Base-by-base conservation (phyloP, 2,797 vertebrate species). In the Lerista edwardsae region DNA sequence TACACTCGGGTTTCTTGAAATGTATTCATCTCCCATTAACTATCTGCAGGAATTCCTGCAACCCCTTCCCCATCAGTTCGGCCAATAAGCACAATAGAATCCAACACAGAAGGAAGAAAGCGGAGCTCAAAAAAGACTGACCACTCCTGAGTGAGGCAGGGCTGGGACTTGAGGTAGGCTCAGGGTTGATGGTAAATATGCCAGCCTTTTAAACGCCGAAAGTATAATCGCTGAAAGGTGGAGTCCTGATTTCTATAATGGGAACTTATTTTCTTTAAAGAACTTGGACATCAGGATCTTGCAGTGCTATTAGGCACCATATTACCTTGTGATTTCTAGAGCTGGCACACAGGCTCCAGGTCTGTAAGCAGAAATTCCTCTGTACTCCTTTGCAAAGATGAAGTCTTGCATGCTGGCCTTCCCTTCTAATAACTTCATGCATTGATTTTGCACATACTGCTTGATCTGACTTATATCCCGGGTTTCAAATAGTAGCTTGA, bases 391-490 rank as follows among this genome's bases (percentile, higher is more conserved):
- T 77, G 98, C 98, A 72, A 99, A 99, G 88, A 98, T 99, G 55
- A 99, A 97, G 90, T 99, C 98, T 94, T 99, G 98, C 95, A 99
- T 96, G 94, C 97, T 99, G 94, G 98, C 98, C 86, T 97, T 97
- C 87, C 97, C 97, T 82, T 99, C 98, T 86, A 99, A 92, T 81
- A 99, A 95, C 91, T 99, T 99, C 93, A 97, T 89, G 89, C 98
- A 99, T 91, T 99, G 98, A 77, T 96, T 97, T 94, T 99, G 98
- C 80, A 99, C 98, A 1, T 97, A 99, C 90, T 97, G 97, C 93
- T 99, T 99, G 91, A 99, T 98, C 95, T 98, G 97, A 94, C 98
- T 99, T 93, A 99, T 97, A 94, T 99, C 98, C 89, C 98, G 97
- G 1, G 97, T 98, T 96, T 99, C 98, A 94, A 99, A 99, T 90